phyloP scores from a whole-genome alignment of 2,797 vertebrate genomes.

The Danio albolineatus region DNA sequence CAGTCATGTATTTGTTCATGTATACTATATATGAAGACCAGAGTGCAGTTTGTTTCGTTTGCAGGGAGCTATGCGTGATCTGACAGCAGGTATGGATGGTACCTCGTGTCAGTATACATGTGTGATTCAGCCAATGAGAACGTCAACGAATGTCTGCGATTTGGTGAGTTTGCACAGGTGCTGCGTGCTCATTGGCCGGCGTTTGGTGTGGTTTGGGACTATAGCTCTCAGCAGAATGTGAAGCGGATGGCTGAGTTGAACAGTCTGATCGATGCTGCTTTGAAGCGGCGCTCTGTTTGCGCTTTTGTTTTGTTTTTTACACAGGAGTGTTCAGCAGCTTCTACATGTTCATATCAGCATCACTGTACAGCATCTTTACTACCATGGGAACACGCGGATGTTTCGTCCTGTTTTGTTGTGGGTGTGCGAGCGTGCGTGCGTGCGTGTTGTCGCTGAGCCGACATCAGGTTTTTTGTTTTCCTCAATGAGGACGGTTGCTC shows the following conservation, averaged over 20 bases:
- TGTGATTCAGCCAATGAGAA: slow-evolving; percentile 27
- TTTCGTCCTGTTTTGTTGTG: slow-evolving; percentile 71
- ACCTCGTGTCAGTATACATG: slow-evolving; percentile 28
- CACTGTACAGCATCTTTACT: slow-evolving; percentile 94
- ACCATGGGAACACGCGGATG: slow-evolving; percentile 93
- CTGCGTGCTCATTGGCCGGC: background rate
- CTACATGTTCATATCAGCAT: slow-evolving; percentile 97
- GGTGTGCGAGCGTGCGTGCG: slow-evolving; percentile 78
- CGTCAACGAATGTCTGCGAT: slow-evolving; percentile 24
- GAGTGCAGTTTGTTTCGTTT: slow-evolving; percentile 73
- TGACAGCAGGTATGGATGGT: slow-evolving; percentile 58
- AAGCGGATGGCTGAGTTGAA: slow-evolving; percentile 74
- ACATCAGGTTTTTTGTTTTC: slow-evolving; percentile 99
- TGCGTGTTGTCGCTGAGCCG: slow-evolving; percentile 98
- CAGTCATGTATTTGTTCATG: slow-evolving; percentile 70
- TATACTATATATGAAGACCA: slow-evolving; percentile 77
- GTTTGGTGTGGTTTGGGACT: slow-evolving; percentile 48
- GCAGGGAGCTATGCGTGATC: slow-evolving; percentile 66
- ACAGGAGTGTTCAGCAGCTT: slow-evolving; percentile 71
- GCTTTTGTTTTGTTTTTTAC: slow-evolving; percentile 59
- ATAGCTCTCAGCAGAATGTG: slow-evolving; percentile 73
- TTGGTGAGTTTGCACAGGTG: slow-evolving; percentile 12
- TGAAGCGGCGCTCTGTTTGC: slow-evolving; percentile 20
- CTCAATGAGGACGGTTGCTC: slow-evolving; percentile 99
- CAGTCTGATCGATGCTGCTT: slow-evolving; percentile 77